These are phyloP conservation scores for Hypena proboscidalis DNA, from an alignment of 2,888 invertebrate genomes.

Conservation along the genomic window DNA sequence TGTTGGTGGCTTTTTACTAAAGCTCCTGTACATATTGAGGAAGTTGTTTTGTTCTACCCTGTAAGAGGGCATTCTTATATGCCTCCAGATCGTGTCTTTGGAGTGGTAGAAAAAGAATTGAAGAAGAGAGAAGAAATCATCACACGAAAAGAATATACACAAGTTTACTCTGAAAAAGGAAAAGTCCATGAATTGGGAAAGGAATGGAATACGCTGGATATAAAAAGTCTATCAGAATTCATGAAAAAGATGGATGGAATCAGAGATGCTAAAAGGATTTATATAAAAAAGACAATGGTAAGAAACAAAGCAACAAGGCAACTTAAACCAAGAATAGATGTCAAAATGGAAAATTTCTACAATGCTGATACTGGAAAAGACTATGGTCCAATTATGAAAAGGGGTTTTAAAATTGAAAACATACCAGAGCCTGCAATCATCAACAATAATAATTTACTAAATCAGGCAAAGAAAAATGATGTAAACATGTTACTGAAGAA, in stretches of 20 bases:
- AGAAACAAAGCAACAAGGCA: slow-evolving; percentile 13
- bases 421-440: slow-evolving; percentile 19
- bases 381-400: slow-evolving; percentile 14
- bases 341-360: slow-evolving; percentile 12
- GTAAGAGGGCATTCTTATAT: slow-evolving; percentile 32
- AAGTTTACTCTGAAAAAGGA: slow-evolving; percentile 25
- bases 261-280: slow-evolving; percentile 16
- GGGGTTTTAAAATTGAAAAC: slow-evolving; percentile 20
- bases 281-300: slow-evolving; percentile 15
- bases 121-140: slow-evolving; percentile 19
- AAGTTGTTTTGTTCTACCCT: slow-evolving; percentile 23
- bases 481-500: slow-evolving; percentile 17
- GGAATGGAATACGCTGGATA: slow-evolving; percentile 15
- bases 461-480: slow-evolving; percentile 22
- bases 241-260: slow-evolving; percentile 17
- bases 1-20: slow-evolving; percentile 37
- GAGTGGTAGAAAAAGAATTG: slow-evolving; percentile 30
- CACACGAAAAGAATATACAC: slow-evolving; percentile 20
- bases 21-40: slow-evolving; percentile 31
- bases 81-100: slow-evolving; percentile 35
- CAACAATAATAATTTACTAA: too few species aligned
- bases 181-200: slow-evolving; percentile 16
- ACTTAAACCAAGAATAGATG: slow-evolving; percentile 15
- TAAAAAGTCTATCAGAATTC: slow-evolving; percentile 11
- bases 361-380: slow-evolving; percentile 13